These are phyloP conservation scores for Muschampia plurimacula DNA, from an alignment of 2,888 invertebrate species.

Conservation along the genomic window DNA sequence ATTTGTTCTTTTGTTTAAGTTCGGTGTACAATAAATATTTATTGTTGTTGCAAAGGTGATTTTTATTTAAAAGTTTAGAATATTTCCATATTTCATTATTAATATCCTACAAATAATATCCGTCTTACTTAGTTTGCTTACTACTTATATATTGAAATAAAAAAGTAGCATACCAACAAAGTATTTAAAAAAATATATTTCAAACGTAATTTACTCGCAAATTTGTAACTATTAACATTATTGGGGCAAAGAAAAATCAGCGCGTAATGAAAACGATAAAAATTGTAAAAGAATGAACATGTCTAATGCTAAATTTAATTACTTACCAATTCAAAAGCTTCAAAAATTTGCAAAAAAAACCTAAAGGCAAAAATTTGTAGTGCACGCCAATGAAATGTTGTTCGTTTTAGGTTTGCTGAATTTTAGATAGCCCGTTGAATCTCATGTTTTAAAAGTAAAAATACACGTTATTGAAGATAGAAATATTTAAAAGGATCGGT, in stretches of 20 bases:
- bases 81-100: too few species aligned
- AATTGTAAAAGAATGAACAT: not conserved
- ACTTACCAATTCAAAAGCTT: not conserved
- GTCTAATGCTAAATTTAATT: not conserved
- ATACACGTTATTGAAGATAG: slow-evolving; percentile 38
- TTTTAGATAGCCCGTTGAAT: slow-evolving; percentile 25
- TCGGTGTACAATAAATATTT: too few species aligned
- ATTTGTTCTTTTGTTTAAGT: too few species aligned
- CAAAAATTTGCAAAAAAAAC: slow-evolving; percentile 5
- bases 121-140: too few species aligned
- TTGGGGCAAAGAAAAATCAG: not conserved
- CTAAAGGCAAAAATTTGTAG: slow-evolving; percentile 15
- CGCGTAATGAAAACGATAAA: not conserved
- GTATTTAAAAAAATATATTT: too few species aligned
- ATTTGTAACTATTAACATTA: not conserved
- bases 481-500: slow-evolving; percentile 37
- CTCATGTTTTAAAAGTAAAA: slow-evolving; percentile 31
- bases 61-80: too few species aligned
- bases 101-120: too few species aligned
- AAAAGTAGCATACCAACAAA: too few species aligned
- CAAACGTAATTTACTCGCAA: not conserved
- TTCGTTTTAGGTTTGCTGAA: slow-evolving; percentile 26
- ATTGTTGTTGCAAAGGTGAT: too few species aligned
- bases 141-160: too few species aligned
- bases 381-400: slow-evolving; percentile 18